phyloP scores from a whole-genome alignment of 2,113 vertebrate genomes.

The Verasper variegatus region DNA sequence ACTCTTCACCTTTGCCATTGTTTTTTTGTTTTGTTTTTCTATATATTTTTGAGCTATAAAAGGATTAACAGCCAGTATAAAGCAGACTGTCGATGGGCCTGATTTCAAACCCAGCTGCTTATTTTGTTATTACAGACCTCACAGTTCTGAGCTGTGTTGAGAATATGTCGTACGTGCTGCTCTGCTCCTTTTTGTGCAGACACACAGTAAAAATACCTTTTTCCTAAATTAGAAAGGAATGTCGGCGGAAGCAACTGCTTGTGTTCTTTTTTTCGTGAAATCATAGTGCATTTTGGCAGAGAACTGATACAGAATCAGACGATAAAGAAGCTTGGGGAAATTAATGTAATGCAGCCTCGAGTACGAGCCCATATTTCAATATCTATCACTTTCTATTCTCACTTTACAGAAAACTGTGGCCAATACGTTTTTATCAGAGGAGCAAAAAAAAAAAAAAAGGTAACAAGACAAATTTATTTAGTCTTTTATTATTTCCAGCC shows the following conservation, averaged over 20 bases:
- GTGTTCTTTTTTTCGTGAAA: conserved; percentile 26
- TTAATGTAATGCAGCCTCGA: conserved; percentile 9
- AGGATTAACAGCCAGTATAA: conserved; percentile 47
- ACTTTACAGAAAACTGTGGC: conserved; percentile 22
- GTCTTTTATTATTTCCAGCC: conserved; percentile 50
- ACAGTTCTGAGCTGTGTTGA: conserved; percentile 7
- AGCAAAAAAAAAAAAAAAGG: conserved; percentile 14
- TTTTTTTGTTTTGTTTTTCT: conserved; percentile 6
- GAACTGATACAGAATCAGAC: not conserved
- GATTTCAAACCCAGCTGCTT: conserved; percentile 57
- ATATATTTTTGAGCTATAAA: conserved; percentile 23
- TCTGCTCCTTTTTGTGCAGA: conserved; percentile 6
- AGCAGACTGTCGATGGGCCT: conserved; percentile 43
- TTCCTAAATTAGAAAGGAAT: conserved; percentile 29
- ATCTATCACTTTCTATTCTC: conserved; percentile 1
- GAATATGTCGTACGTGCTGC: conserved; percentile 21
- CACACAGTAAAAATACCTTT: conserved; percentile 28
- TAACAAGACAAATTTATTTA: conserved; percentile 29
- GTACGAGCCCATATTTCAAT: conserved; percentile 8
- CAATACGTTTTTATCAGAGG: conserved; percentile 15
- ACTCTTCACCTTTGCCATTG: not conserved
- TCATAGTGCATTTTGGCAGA: conserved; percentile 21
- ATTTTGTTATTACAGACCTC: conserved; percentile 52
- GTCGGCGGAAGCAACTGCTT: not conserved
- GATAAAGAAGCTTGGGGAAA: not conserved